phyloP scores from a whole-genome alignment of 2,113 vertebrate species.

The Engystomops pustulosus region DNA sequence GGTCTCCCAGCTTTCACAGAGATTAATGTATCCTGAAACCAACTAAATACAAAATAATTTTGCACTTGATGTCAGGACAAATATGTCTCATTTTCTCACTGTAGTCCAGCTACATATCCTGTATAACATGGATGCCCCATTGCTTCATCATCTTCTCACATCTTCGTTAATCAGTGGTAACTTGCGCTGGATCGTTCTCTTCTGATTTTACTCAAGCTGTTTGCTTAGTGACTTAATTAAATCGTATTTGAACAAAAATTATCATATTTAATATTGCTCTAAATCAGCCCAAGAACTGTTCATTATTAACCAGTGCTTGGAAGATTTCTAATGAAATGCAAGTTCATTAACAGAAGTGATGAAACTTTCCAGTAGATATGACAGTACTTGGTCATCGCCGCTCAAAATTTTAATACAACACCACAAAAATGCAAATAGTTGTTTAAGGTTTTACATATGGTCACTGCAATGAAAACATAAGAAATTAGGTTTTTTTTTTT shows the following conservation, averaged over 20 bases:
- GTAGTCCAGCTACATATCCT: not conserved
- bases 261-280: slow-evolving; percentile 42
- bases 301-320: slow-evolving; percentile 25
- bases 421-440: not conserved
- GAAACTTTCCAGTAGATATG: not conserved
- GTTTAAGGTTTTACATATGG: not conserved
- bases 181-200: not conserved
- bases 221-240: slow-evolving; percentile 40
- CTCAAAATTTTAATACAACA: not conserved
- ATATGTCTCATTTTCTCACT: not conserved
- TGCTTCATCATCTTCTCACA: not conserved
- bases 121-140: not conserved
- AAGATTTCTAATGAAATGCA: slow-evolving; percentile 31
- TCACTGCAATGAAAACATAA: not conserved
- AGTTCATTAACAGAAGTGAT: slow-evolving; percentile 23
- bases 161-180: slow-evolving; percentile 10
- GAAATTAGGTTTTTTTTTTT: no score
- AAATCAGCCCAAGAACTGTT: slow-evolving; percentile 13
- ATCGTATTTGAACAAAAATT: slow-evolving; percentile 42
- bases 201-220: slow-evolving; percentile 16
- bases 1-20: not conserved
- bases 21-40: not conserved
- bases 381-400: no score
- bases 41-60: not conserved
- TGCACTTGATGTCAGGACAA: not conserved